phyloP scores from a whole-genome alignment of 2,888 invertebrate genomes.

The Cepaea hortensis region DNA sequence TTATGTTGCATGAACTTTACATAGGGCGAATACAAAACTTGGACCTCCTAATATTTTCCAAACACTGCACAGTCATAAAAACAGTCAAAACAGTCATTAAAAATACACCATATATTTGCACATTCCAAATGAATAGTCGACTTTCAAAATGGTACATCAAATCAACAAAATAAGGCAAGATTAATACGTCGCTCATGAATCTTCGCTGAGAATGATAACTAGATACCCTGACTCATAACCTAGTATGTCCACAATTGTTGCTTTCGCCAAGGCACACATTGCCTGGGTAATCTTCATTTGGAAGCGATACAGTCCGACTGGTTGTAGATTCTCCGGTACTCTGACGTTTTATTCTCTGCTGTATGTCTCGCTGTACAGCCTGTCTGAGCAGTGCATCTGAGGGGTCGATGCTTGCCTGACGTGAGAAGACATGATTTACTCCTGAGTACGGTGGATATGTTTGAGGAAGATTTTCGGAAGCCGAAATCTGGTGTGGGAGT shows the following conservation, averaged over 20 bases:
- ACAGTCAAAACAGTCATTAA: too few relatives aligned
- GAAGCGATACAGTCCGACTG: not conserved
- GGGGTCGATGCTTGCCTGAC: not conserved
- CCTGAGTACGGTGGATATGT: not conserved
- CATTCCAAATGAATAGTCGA: too few relatives aligned
- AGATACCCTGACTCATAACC: not conserved
- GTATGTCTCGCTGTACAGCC: not conserved
- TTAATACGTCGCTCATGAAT: not conserved
- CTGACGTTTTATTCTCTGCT: not conserved
- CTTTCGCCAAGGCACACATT: not conserved
- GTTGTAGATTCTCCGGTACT: not conserved
- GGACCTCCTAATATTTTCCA: too few relatives aligned
- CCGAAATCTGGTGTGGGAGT: not conserved
- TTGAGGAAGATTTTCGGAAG: not conserved
- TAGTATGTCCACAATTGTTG: not conserved
- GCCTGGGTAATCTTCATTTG: not conserved
- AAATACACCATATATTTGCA: too few relatives aligned
- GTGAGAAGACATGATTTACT: not conserved
- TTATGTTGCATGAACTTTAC: too few relatives aligned
- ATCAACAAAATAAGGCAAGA: not conserved
- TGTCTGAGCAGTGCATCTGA: constrained; percentile 4
- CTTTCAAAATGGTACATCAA: too few relatives aligned
- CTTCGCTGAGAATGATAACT: too few relatives aligned
- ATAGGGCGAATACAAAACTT: too few relatives aligned
- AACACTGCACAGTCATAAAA: too few relatives aligned